Conservation (phyloP, 2,797 vertebrate genomes). For the Schizothorax lantsangensis region DNA sequence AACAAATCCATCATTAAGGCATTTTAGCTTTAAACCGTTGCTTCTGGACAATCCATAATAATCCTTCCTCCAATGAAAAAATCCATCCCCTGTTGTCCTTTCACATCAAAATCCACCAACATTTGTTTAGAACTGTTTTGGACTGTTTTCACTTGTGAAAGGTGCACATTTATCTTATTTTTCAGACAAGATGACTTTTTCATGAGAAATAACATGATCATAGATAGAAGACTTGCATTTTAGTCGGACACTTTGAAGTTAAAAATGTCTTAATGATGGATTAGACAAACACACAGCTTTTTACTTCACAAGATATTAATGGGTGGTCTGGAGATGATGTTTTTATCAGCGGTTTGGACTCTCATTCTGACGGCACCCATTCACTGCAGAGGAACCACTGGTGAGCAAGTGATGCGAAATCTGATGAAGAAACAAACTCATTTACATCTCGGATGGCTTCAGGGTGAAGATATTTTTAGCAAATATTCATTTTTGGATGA, state of each 20-base stretch:
- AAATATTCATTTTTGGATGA: neutral
- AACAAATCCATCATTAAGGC: neutral
- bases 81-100: neutral
- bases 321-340: neutral
- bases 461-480: neutral
- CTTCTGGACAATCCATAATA: neutral
- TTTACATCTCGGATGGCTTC: neutral
- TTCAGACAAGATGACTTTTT: neutral
- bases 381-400: neutral
- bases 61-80: neutral
- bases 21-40: neutral
- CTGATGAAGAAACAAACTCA: neutral
- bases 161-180: neutral
- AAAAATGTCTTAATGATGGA: neutral
- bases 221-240: neutral
- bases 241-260: neutral
- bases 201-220: neutral
- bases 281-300: neutral
- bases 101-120: neutral
- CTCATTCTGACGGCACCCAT: neutral
- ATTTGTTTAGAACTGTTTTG: neutral
- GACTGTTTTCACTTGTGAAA: neutral
- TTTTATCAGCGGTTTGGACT: neutral
- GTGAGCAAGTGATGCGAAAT: neutral
- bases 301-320: neutral